Evolutionary conservation across 2,113 vertebrate genomes (phyloP), one percentile per base, ranked within the genome.

Genomic region (Hydrochoerus hydrochaeris): DNA sequence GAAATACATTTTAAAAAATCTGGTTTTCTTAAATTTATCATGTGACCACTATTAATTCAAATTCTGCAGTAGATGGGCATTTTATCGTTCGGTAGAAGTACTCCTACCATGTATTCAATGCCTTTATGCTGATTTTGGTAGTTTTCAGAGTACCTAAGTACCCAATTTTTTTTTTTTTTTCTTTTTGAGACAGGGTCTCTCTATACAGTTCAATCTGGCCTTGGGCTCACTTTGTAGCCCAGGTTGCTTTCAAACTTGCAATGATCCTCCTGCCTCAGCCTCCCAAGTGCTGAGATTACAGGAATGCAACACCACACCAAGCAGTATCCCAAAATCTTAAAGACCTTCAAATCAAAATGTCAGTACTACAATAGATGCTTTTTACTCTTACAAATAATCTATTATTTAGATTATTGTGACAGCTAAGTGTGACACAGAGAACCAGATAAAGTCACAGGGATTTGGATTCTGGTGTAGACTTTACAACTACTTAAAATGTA

Each of bases 51-150:
- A 52, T 95, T 69, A 77, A 14, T 71, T 89, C 35, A 62, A 84
- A 62, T 44, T 13, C 52, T 67, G 60, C 41, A 69, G 71, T 46
- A 65, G 69, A 19, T 22, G 63, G 13, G n/a, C 71, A 69, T 52
- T 95, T 94, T 83, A 73, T 69, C 24, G 14, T 87, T 96, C 17
- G n/a, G 28, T 17, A 96, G 38, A 95, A 94, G 44, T 2, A 75
- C 6, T 35, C 54, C 20, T 4, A 35, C 35, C 32, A 77, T 28
- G 2, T 90, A 32, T 5, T 28, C 30, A 80, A 24, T 71, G 52
- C 24, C 28, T 95, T 90, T 63, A 49, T 19, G 49, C 10, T 94
- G 57, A 84, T 44, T 85, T 52, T 87, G 92, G 22, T 30, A 84
- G 24, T 62, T 95, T 69, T 63, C 52, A 89, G 80, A 87, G 32